A percentile compares a stretch with the other conserved stretches of the same genome.
Evolutionary conservation across 1,140 invertebrate genomes (phyloP).

Genomic region (Heterodera schachtii): DNA sequence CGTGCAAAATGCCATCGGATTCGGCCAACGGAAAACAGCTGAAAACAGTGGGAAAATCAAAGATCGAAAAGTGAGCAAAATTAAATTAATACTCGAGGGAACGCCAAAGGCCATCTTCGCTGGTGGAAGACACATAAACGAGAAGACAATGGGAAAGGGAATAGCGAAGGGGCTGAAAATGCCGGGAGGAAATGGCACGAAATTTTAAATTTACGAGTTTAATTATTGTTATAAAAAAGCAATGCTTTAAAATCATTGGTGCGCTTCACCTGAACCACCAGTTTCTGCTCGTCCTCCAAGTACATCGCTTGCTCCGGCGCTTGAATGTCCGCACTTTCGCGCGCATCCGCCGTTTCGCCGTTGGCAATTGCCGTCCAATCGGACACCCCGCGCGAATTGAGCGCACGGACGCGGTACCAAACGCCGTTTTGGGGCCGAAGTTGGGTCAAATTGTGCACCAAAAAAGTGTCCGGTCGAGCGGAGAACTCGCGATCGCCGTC

Average conservation of each 20-base stretch:
- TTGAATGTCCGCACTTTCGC: slow-evolving; percentile 37
- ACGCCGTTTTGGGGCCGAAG: slow-evolving; percentile 29
- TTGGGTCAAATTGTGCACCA: slow-evolving; percentile 45
- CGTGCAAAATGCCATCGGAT: slow-evolving; percentile 29
- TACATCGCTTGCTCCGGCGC: slow-evolving; percentile 38
- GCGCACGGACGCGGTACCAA: slow-evolving; percentile 37
- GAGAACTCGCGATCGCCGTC: slow-evolving; percentile 21
- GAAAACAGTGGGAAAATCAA: background rate
- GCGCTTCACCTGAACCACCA: slow-evolving; percentile 39
- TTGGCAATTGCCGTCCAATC: slow-evolving; percentile 50
- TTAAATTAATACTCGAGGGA: background rate
- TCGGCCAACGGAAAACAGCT: slow-evolving; percentile 28
- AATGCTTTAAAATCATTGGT: slow-evolving; percentile 1
- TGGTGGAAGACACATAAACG: slow-evolving; percentile 33
- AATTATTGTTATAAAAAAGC: background rate
- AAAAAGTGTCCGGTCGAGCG: slow-evolving; percentile 31
- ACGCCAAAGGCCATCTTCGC: slow-evolving; percentile 22
- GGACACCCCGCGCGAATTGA: slow-evolving; percentile 37
- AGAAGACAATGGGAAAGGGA: slow-evolving; percentile 31
- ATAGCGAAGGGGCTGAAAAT: slow-evolving; percentile 22
- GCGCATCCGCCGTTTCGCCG: slow-evolving; percentile 43
- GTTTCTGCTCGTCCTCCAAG: slow-evolving; percentile 37
- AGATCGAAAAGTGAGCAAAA: background rate
- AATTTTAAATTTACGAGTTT: background rate
- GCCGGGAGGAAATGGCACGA: background rate